These are phyloP conservation scores for Nephrotoma flavescens DNA, from an alignment of 2,888 invertebrate genomes.

Conservation along the genomic window DNA sequence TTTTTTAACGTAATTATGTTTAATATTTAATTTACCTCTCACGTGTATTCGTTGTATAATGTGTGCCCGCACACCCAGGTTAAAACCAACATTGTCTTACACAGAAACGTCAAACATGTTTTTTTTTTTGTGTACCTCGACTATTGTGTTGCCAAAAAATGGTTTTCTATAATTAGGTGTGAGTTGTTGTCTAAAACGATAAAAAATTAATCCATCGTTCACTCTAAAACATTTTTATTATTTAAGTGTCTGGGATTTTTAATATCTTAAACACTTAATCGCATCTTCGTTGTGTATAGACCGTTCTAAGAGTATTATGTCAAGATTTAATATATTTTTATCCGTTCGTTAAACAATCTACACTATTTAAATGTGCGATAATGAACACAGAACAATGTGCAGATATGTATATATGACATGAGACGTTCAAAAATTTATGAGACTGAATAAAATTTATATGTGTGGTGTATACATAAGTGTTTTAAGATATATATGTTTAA, in stretches of 20 bases:
- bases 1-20: no score
- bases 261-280: background rate
- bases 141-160: background rate
- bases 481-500: background rate
- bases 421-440: background rate
- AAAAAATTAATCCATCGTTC: background rate
- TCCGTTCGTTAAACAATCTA: background rate
- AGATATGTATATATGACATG: background rate
- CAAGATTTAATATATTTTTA: background rate
- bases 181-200: background rate
- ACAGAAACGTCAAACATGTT: no score
- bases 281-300: background rate
- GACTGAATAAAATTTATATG: background rate
- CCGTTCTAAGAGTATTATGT: background rate
- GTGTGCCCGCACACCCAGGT: no score
- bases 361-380: background rate
- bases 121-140: background rate
- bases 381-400: background rate
- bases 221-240: background rate
- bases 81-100: no score
- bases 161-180: background rate
- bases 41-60: no score
- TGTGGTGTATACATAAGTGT: background rate
- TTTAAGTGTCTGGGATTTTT: background rate
- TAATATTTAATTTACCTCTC: no score